Percentiles rank a stretch among this genome's conserved stretches.
phyloP scores from a whole-genome alignment of 2,888 invertebrate species.

The Seira ritae region DNA sequence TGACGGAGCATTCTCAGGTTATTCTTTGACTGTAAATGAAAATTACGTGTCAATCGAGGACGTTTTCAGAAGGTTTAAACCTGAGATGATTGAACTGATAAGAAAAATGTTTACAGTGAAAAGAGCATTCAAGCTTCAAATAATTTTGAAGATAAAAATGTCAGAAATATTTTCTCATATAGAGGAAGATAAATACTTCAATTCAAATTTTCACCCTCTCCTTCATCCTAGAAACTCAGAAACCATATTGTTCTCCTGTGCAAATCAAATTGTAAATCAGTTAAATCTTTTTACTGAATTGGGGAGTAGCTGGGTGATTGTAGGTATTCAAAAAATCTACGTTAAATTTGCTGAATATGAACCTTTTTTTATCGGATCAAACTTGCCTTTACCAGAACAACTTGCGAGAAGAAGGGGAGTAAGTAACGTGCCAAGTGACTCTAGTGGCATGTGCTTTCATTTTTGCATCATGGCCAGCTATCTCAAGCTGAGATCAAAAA shows the following conservation, averaged over 20 bases:
- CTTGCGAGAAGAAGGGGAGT: conserved; percentile 1
- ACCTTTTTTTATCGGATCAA: neutral
- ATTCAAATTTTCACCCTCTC: neutral
- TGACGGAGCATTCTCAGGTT: neutral
- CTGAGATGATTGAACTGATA: neutral
- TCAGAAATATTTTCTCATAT: neutral
- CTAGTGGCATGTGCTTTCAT: neutral
- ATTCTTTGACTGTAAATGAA: neutral
- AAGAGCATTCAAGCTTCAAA: neutral
- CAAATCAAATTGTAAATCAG: neutral
- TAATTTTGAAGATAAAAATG: neutral
- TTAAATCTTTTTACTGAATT: neutral
- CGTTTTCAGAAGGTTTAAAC: neutral
- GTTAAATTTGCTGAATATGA: conserved; percentile 12
- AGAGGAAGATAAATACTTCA: neutral
- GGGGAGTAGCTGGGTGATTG: neutral
- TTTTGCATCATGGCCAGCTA: conserved; percentile 17
- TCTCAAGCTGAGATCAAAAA: neutral
- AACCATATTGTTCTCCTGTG: neutral
- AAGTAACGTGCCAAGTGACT: neutral
- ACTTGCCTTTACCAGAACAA: neutral
- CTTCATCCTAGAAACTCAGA: neutral
- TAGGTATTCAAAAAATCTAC: neutral
- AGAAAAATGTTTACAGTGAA: neutral
- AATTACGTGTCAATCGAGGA: neutral